Base-by-base conservation (phyloP, 2,888 invertebrate genomes). In the Geophilus truncorum region DNA sequence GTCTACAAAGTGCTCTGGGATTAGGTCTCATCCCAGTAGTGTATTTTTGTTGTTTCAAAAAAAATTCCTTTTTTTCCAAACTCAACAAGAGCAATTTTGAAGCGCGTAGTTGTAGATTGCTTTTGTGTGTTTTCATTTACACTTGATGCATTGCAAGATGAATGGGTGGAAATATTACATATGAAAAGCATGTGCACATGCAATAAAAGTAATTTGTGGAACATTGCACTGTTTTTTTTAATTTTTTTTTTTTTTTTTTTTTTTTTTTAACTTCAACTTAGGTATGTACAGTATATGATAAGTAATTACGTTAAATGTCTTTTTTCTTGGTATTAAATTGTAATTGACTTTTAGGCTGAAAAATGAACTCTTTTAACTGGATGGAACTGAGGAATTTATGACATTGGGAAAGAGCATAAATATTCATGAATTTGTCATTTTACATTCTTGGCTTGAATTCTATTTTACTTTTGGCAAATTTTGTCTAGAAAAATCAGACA, bases 1-100 rank as follows among this genome's bases (percentile, higher is more conserved):
- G 70, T 70, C 25, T 70, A 70, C 70, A 28, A 70, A 70, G 70
- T 70, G 70, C 70, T 70, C 28, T 70, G 70, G 70, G 70, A 70
- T 70, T 70, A 70, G 70, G 12, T 28, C n/a, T 70, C 28, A 28
- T 70, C 70, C 70, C 70, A 70, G 70, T 28, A 70, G 70, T 23
- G 28, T 70, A 23, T 70, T 70, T 70, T 70, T 70, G 7, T 10
- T 70, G 7, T n/a, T 70, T 23, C n/a, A n/a, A 28, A 70, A 70
- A 28, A 23, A 28, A 70, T 10, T 7, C 28, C 5, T 28, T 25
- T 25, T 28, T 28, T 28, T 70, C 28, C 70, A 70, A 70, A 70
- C n/a, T 28, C 70, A 70, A 70, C 25, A 70, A 70, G 70, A 70
- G 70, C 70, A 70, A 70, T 70, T 70, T 70, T 12, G 70, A 70